These are phyloP conservation scores for Odontocolon sp. DNA, from an alignment of 2,888 invertebrate species.

Conservation along the genomic window DNA sequence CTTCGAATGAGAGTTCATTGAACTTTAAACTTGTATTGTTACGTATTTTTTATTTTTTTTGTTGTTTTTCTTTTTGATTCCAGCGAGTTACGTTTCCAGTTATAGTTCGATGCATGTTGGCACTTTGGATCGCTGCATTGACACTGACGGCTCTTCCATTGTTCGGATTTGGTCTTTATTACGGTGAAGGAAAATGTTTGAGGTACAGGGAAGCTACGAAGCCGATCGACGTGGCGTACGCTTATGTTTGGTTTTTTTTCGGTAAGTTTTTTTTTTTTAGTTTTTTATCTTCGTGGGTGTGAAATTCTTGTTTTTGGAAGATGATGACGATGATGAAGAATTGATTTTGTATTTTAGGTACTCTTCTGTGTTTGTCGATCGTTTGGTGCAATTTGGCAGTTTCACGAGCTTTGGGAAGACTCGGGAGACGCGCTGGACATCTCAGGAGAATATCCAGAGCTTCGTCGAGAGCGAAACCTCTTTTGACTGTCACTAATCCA, in stretches of 20 bases:
- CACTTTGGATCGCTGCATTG: constrained; percentile 87
- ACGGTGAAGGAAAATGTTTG: constrained; percentile 82
- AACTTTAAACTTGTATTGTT: background rate
- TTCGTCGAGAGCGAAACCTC: constrained; percentile 75
- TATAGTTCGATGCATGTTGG: constrained; percentile 87
- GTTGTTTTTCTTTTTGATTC: constrained; percentile 67
- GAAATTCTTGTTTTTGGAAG: background rate
- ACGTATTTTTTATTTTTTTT: constrained; percentile 46
- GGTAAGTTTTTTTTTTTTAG: constrained; percentile 83
- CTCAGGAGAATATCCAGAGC: constrained; percentile 75
- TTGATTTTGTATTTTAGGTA: constrained; percentile 82
- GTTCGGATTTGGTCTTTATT: constrained; percentile 82
- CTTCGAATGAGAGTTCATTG: background rate
- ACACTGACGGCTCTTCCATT: constrained; percentile 89
- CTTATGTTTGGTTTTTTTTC: constrained; percentile 88
- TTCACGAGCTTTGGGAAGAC: constrained; percentile 87
- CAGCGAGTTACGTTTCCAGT: constrained; percentile 92
- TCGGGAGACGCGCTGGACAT: constrained; percentile 78
- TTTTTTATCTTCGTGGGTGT: too few relatives aligned
- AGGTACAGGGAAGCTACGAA: constrained; percentile 88
- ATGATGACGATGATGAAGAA: background rate
- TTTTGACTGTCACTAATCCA: constrained; percentile 67
- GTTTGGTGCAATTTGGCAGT: constrained; percentile 93
- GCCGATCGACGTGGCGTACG: constrained; percentile 87
- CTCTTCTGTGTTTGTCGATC: constrained; percentile 87